phyloP scores from a whole-genome alignment of 2,888 invertebrate genomes.

The Osedax frankpressi region DNA sequence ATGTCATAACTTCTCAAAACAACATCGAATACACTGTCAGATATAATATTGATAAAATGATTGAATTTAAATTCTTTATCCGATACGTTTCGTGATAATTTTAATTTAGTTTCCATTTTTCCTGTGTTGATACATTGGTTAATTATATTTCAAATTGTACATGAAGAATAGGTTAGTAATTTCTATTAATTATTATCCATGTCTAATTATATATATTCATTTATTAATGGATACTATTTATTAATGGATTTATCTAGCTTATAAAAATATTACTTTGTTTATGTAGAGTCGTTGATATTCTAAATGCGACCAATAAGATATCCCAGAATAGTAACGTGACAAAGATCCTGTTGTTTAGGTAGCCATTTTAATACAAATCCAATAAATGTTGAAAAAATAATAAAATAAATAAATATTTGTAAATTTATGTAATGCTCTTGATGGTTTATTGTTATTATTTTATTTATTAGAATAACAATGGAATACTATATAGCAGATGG shows the following conservation, averaged over 20 bases:
- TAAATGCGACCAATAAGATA: neutral
- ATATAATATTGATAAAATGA: neutral
- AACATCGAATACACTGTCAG: neutral
- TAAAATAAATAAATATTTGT: neutral
- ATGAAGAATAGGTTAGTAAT: too few relatives aligned
- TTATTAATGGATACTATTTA: too few relatives aligned
- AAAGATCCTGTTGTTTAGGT: neutral
- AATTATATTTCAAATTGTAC: too few relatives aligned
- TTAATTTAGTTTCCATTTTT: neutral
- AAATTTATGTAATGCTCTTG: neutral
- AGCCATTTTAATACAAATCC: neutral
- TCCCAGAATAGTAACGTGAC: neutral
- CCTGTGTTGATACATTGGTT: too few relatives aligned
- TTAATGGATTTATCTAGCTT: too few relatives aligned
- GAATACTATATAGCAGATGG: too few relatives aligned
- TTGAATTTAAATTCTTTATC: neutral
- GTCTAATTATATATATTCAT: neutral
- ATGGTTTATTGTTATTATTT: too few relatives aligned
- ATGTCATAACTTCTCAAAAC: neutral
- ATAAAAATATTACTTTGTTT: too few relatives aligned
- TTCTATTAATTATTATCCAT: neutral
- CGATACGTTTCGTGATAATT: neutral
- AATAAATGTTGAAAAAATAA: neutral
- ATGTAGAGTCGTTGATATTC: neutral
- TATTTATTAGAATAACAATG: too few relatives aligned